These are phyloP conservation scores for Lasioglossum zephyrum DNA, from an alignment of 2,888 invertebrate genomes.

Conservation along the genomic window DNA sequence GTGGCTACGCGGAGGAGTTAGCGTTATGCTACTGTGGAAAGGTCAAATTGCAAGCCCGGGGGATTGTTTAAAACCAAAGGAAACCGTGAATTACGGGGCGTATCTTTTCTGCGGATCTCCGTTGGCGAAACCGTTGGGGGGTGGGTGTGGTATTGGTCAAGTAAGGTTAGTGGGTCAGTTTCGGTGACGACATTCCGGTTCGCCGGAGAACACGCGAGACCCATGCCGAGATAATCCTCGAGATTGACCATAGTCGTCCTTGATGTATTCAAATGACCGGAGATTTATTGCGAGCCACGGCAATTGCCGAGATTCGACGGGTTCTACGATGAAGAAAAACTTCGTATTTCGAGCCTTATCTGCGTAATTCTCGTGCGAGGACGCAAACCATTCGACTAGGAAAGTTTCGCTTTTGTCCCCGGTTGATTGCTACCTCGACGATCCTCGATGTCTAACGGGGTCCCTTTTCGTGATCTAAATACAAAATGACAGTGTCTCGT, in stretches of 20 bases:
- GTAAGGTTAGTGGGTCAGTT: conserved; percentile 82
- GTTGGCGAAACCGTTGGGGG: conserved; percentile 20
- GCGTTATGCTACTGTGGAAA: not conserved
- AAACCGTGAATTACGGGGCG: conserved; percentile 53
- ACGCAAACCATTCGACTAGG: not conserved
- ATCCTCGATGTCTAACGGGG: not conserved
- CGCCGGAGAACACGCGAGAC: conserved; percentile 66
- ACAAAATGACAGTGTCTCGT: not conserved
- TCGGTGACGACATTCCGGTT: conserved; percentile 76
- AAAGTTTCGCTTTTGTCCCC: conserved; percentile 15
- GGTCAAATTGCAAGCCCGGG: conserved; percentile 26
- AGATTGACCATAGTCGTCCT: conserved; percentile 75
- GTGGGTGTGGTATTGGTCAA: conserved; percentile 68
- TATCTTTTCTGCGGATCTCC: conserved; percentile 60
- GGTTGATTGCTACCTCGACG: conserved; percentile 21
- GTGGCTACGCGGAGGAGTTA: not conserved
- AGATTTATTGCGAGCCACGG: conserved; percentile 38
- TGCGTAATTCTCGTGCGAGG: conserved; percentile 18
- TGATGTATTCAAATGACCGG: conserved; percentile 65
- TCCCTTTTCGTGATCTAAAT: not conserved
- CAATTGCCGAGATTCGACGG: conserved; percentile 7
- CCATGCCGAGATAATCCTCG: conserved; percentile 66
- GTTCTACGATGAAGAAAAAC: conserved; percentile 21
- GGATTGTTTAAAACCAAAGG: conserved; percentile 48
- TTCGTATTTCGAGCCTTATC: conserved; percentile 27